Base-by-base conservation (phyloP, 2,113 vertebrate species). In the Atrichornis clamosus region DNA sequence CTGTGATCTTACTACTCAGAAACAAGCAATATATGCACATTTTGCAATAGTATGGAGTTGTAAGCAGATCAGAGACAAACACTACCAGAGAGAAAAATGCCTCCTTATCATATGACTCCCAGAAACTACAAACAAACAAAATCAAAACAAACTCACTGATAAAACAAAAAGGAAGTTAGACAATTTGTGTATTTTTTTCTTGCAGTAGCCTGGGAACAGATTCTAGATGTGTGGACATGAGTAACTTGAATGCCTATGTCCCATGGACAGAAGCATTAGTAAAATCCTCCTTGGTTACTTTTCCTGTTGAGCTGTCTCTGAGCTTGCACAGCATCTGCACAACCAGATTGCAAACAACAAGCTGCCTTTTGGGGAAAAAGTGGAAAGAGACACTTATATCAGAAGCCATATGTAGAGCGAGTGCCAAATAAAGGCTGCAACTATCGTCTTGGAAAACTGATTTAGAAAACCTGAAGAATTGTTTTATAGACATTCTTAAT, bases 61-160 rank as follows among this genome's bases (percentile, higher is more conserved):
- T 16, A 59, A 69, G 44, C 8, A 70, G 12, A 84, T 67, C 30
- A 89, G 46, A 87, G 46, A 42, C n/a, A 74, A 78, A 67, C 6
- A 9, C 8, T 26, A 74, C n/a, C 23, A 76, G 50, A 39, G 27
- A 60, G 22, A 32, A 82, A 83, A 76, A 50, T 1, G 0, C 68
- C 53, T n/a, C 73, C 27, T n/a, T 84, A 27, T 32, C 42, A 41
- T 33, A 68, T 13, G 35, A 56, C 47, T 87, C 33, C 49, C 68
- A 80, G 58, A 72, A 89, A 74, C n/a, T 26, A 95, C n/a, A 93
- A 93, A 80, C 27, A 95, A 94, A 55, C 44, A 70, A 46, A 59
- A 35, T 14, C 41, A 77, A 77, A 91, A 41, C 28, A 87, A 81
- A 63, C 30, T 50, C 47, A 67, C 23, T 52, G 56, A 68, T 59